These are phyloP conservation scores for Chionoecetes opilio DNA, from an alignment of 1,140 invertebrate genomes.

Conservation along the genomic window DNA sequence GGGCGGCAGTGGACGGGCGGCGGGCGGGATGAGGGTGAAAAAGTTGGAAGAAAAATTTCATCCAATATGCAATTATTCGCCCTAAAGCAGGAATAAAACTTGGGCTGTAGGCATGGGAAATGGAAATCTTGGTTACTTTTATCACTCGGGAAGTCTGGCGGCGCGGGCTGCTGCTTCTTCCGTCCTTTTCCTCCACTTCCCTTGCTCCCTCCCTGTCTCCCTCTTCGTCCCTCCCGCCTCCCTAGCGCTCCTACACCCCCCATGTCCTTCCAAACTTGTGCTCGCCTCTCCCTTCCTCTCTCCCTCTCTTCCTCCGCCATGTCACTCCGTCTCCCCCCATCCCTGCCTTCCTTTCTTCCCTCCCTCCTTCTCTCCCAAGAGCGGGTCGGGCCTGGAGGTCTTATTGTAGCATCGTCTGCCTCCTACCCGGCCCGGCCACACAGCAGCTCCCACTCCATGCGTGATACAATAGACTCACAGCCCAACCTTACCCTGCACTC, in stretches of 20 bases:
- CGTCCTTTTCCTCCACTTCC: neutral
- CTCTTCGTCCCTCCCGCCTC: neutral
- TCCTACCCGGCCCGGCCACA: constrained; percentile 35
- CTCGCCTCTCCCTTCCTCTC: neutral
- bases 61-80: constrained; percentile 76
- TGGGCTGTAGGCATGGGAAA: constrained; percentile 67
- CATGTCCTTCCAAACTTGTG: neutral
- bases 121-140: constrained; percentile 72
- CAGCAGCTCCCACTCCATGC: constrained; percentile 9
- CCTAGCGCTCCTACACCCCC: neutral
- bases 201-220: neutral
- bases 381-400: constrained; percentile 65
- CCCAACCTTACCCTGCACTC: neutral
- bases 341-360: neutral
- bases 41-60: constrained; percentile 61
- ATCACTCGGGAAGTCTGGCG: constrained; percentile 34
- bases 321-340: neutral
- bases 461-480: constrained; percentile 46
- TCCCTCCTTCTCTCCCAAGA: neutral
- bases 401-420: constrained; percentile 77
- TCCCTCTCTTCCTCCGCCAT: neutral
- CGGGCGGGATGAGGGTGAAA: neutral
- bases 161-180: constrained; percentile 4
- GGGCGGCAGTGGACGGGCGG: neutral
- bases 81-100: constrained; percentile 73